Evolutionary conservation across 1,140 invertebrate genomes (phyloP), one percentile per base, ranked within the genome.

Genomic region (Hyposmocoma kahamanoa): DNA sequence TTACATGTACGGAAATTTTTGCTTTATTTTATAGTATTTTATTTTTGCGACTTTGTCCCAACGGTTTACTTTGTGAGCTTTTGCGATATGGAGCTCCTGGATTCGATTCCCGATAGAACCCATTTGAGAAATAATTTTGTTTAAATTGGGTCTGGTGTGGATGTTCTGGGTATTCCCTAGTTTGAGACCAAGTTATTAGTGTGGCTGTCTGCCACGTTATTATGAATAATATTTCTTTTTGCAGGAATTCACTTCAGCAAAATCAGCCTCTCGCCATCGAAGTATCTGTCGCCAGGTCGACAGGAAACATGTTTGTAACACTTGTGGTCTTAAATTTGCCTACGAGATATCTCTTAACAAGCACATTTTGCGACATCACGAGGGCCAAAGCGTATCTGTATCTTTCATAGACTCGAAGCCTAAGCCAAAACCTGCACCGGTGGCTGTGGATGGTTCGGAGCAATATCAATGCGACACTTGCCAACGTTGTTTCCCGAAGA

Each of bases 391-490:
- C 11, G 82, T 84, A 2, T 74, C 73, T 18, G 75, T 84, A 0
- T 70, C 68, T 22, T 77, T 81, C 46, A 63, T 78, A 13, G 71
- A 73, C 44, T 51, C 67, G 2, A 68, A 62, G 52, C 50, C 57
- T 22, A 71, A 68, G 21, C 62, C 66, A 41, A 61, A 69, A 9
- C 68, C 11, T 2, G 13, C 32, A 17, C n/a, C n/a, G n/a, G n/a
- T n/a, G n/a, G n/a, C n/a, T n/a, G 32, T 17, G 8, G 32, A 36
- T 36, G 32, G 32, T 17, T 36, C 32, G 8, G 13, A 66, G 42
- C 54, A 62, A n/a, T 72, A 86, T 38, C 68, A 81, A 30, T 90
- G 89, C 65, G 65, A 81, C 20, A 72, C 74, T 2, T 89, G 88
- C 47, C 74, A 80, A 6, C 87, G 87, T 68, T 56, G 61, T 22